A percentile compares a stretch with the other conserved stretches of the same genome.
These are phyloP conservation scores for Lottia gigantea DNA, from an alignment of 2,888 invertebrate species.

Conservation along the genomic window DNA sequence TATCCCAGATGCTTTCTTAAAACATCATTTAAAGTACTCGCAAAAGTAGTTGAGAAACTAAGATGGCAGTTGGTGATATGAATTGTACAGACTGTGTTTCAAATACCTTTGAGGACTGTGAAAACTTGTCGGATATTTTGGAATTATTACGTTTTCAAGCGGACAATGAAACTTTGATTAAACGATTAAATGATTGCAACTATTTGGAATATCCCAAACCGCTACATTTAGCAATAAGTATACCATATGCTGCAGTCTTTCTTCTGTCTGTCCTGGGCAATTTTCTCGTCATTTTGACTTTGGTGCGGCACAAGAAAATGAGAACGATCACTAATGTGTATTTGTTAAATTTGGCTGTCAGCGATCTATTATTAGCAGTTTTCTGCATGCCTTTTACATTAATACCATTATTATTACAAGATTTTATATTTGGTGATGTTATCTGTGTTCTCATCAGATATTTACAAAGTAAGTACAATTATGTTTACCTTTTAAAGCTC, in stretches of 20 bases:
- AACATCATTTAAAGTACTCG: no score
- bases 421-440: slow-evolving; percentile 79
- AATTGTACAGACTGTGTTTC: no score
- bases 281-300: slow-evolving; percentile 78
- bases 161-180: no score
- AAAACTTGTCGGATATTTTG: no score
- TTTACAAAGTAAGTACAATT: slow-evolving; percentile 75
- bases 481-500: no score
- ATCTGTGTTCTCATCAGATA: slow-evolving; percentile 80
- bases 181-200: no score
- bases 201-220: no score
- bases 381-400: slow-evolving; percentile 84
- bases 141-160: no score
- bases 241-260: slow-evolving; percentile 78
- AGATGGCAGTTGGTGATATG: no score
- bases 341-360: slow-evolving; percentile 72
- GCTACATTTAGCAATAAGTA: slow-evolving; percentile 18
- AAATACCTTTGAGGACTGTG: no score
- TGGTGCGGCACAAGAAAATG: slow-evolving; percentile 70
- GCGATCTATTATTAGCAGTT: slow-evolving; percentile 82
- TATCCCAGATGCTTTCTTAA: no score
- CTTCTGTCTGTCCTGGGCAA: slow-evolving; percentile 83
- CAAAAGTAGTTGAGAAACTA: no score
- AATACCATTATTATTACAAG: slow-evolving; percentile 75
- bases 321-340: slow-evolving; percentile 71